Evolutionary conservation across 2,113 vertebrate species (phyloP).

Genomic region (Mirounga angustirostris): DNA sequence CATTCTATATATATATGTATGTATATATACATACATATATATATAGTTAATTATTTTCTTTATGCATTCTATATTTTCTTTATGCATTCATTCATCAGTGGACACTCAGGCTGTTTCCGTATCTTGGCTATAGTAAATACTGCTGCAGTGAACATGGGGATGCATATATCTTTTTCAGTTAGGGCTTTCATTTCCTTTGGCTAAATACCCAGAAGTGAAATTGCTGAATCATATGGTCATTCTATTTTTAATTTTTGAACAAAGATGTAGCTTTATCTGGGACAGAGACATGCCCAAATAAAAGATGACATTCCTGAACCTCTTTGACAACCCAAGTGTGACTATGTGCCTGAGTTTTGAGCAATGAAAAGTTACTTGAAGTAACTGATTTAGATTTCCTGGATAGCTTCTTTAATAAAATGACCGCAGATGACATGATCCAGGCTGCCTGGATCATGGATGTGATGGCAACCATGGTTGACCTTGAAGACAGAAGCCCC

Average conservation of each 20-base stretch:
- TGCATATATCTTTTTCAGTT: not conserved
- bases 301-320: not conserved
- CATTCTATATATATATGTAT: not conserved
- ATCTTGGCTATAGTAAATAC: not conserved
- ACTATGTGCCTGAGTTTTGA: not conserved
- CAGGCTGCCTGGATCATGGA: not conserved
- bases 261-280: not conserved
- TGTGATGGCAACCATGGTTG: not conserved
- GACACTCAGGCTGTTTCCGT: not conserved
- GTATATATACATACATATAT: not conserved
- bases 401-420: not conserved
- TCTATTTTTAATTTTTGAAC: conserved; percentile 10
- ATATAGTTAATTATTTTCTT: too few species aligned
- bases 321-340: not conserved
- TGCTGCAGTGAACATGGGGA: not conserved
- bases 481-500: not conserved
- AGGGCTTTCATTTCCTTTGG: not conserved
- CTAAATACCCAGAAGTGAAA: conserved; percentile 35
- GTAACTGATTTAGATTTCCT: not conserved
- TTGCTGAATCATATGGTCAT: not conserved
- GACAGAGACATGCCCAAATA: not conserved
- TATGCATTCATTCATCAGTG: not conserved
- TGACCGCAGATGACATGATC: not conserved
- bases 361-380: not conserved
- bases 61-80: not conserved